Conservation (phyloP, 1,140 invertebrate genomes). For the Diorhabda carinulata region DNA sequence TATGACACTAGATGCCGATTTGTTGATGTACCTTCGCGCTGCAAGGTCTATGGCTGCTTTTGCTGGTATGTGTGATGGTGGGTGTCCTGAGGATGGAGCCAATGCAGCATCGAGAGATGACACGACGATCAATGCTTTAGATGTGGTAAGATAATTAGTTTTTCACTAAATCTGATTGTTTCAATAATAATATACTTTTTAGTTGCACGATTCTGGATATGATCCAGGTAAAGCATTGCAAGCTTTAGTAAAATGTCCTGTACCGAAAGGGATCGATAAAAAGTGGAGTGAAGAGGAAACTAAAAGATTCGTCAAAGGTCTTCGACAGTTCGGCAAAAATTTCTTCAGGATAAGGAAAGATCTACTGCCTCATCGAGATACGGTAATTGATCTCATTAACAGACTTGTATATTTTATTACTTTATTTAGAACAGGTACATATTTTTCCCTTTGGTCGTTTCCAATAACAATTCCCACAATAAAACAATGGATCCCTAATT, state of each 20-base stretch:
- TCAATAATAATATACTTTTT: constrained; percentile 29
- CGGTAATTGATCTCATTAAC: constrained; percentile 56
- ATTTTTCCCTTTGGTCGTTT: no score
- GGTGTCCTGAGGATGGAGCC: constrained; percentile 93
- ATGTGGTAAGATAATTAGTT: constrained; percentile 64
- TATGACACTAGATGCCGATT: constrained; percentile 86
- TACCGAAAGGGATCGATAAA: constrained; percentile 94
- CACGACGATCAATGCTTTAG: constrained; percentile 95
- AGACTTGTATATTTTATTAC: no score
- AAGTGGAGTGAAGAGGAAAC: constrained; percentile 98
- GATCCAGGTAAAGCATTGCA: constrained; percentile 93
- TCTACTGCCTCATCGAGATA: constrained; percentile 92
- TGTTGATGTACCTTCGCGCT: constrained; percentile 95
- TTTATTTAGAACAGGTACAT: no score
- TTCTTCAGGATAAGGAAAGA: constrained; percentile 98
- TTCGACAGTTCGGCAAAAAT: constrained; percentile 97
- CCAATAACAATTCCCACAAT: no score
- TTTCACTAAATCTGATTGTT: background rate
- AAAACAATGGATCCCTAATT: no score
- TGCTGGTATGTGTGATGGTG: constrained; percentile 95
- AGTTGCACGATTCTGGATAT: constrained; percentile 91
- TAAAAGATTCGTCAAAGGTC: constrained; percentile 96
- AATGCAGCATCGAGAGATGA: constrained; percentile 93
- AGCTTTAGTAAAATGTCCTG: constrained; percentile 93
- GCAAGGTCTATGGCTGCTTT: constrained; percentile 94